phyloP scores from a whole-genome alignment of 2,797 vertebrate species.

The Leptatherina wallacei region DNA sequence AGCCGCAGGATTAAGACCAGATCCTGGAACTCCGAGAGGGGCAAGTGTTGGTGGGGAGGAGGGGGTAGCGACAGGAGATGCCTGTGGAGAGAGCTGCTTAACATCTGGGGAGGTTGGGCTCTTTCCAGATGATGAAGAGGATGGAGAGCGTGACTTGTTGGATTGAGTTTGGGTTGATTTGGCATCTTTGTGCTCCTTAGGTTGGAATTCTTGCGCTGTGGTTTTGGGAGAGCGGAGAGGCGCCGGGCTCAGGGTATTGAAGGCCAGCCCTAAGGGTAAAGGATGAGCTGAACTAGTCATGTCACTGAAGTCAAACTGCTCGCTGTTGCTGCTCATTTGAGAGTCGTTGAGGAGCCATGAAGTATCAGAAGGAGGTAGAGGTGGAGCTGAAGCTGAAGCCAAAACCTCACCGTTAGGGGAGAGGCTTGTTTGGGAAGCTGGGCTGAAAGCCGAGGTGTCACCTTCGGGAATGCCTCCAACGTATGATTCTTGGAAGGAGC shows the following conservation, averaged over 20 bases:
- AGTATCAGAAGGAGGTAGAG: slow-evolving; percentile 76
- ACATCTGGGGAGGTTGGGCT: slow-evolving; percentile 73
- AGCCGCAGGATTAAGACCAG: slow-evolving; percentile 83
- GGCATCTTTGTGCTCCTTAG: slow-evolving; percentile 63
- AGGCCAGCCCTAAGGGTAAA: slow-evolving; percentile 55
- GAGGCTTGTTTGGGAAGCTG: slow-evolving; percentile 46
- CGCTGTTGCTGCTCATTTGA: slow-evolving; percentile 59
- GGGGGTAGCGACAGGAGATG: slow-evolving; percentile 54
- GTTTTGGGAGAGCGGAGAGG: slow-evolving; percentile 80
- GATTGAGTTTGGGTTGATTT: slow-evolving; percentile 63
- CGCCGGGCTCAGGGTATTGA: slow-evolving; percentile 68
- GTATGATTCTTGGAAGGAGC: slow-evolving; percentile 46
- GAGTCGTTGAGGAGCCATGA: slow-evolving; percentile 77
- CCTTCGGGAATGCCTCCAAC: slow-evolving; percentile 28
- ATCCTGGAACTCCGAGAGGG: slow-evolving; percentile 49
- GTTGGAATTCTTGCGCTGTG: slow-evolving; percentile 67
- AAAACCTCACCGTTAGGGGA: slow-evolving; percentile 46
- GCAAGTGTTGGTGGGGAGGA: slow-evolving; percentile 46
- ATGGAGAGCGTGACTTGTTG: slow-evolving; percentile 68
- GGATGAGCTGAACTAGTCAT: slow-evolving; percentile 30
- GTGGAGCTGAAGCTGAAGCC: slow-evolving; percentile 79
- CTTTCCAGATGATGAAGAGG: slow-evolving; percentile 73
- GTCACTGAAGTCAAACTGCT: slow-evolving; percentile 66
- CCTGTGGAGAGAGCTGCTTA: slow-evolving; percentile 54
- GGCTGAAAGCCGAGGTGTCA: slow-evolving; percentile 67